Conservation (phyloP, 1,140 invertebrate species). For the Oscheius sp. region DNA sequence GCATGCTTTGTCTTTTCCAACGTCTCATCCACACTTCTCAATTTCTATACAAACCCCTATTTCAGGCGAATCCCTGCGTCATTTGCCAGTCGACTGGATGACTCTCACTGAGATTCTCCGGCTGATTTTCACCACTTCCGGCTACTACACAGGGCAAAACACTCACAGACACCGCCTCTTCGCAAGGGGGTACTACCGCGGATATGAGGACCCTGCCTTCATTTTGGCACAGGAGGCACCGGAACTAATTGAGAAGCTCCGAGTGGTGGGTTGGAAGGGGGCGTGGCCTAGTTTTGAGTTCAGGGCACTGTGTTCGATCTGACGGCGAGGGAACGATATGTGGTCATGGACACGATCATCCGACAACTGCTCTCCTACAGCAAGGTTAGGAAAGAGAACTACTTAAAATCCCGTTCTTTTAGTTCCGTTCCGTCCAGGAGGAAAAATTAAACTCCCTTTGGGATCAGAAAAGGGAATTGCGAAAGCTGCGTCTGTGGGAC, state of each 20-base stretch:
- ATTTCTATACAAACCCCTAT: not conserved
- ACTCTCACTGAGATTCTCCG: conserved; percentile 37
- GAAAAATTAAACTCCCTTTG: conserved; percentile 7
- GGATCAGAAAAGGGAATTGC: conserved; percentile 24
- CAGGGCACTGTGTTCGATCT: conserved; percentile 35
- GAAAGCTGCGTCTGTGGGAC: conserved; percentile 23
- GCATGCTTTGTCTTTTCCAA: no score
- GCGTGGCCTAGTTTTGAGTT: not conserved
- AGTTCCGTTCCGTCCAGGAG: conserved; percentile 15
- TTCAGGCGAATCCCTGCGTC: conserved; percentile 26
- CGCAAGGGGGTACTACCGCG: conserved; percentile 17
- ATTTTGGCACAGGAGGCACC: conserved; percentile 4
- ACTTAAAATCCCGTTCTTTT: not conserved
- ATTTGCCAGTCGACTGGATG: conserved; percentile 41
- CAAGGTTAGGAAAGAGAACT: not conserved
- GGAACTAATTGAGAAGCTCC: conserved; percentile 22
- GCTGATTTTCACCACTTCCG: conserved; percentile 29
- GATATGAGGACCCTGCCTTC: conserved; percentile 35
- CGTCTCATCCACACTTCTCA: no score
- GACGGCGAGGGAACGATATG: conserved; percentile 21
- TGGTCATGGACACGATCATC: conserved; percentile 27
- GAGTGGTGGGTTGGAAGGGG: not conserved
- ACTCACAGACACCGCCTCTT: conserved; percentile 29
- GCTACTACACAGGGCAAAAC: conserved; percentile 34
- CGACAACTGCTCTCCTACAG: conserved; percentile 31